Evolutionary conservation across 2,113 vertebrate species (phyloP).

Genomic region (Prochilodus magdalenae): DNA sequence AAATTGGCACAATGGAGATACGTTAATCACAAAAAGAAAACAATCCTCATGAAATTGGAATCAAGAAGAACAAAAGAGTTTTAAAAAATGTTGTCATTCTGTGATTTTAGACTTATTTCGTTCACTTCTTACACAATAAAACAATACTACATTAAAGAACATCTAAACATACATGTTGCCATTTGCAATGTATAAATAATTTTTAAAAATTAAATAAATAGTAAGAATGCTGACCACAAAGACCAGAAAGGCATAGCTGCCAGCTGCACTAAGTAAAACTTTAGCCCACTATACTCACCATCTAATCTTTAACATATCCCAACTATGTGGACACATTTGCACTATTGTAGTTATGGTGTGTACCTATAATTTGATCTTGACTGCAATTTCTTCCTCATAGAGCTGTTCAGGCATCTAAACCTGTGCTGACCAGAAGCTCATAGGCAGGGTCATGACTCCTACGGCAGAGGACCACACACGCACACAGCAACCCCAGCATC

Average conservation of each 20-base stretch:
- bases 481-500: slow-evolving; percentile 94
- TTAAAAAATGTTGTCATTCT: not conserved
- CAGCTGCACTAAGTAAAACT: not conserved
- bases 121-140: not conserved
- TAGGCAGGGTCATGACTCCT: slow-evolving; percentile 89
- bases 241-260: not conserved
- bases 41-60: not conserved
- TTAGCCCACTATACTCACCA: not conserved
- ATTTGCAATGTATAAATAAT: not conserved
- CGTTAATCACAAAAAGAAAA: too few species aligned
- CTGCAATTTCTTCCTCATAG: not conserved
- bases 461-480: slow-evolving; percentile 88
- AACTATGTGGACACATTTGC: slow-evolving; percentile 53
- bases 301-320: not conserved
- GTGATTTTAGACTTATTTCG: not conserved
- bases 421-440: slow-evolving; percentile 87
- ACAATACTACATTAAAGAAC: not conserved
- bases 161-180: not conserved
- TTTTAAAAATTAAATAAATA: not conserved
- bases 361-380: not conserved
- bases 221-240: slow-evolving; percentile 3
- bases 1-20: not conserved
- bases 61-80: not conserved
- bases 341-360: slow-evolving; percentile 20
- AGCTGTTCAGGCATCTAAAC: slow-evolving; percentile 83